Evolutionary conservation across 2,113 vertebrate species (phyloP), one percentile per base, ranked within the genome.

Genomic region (Melanerpes aurifrons): DNA sequence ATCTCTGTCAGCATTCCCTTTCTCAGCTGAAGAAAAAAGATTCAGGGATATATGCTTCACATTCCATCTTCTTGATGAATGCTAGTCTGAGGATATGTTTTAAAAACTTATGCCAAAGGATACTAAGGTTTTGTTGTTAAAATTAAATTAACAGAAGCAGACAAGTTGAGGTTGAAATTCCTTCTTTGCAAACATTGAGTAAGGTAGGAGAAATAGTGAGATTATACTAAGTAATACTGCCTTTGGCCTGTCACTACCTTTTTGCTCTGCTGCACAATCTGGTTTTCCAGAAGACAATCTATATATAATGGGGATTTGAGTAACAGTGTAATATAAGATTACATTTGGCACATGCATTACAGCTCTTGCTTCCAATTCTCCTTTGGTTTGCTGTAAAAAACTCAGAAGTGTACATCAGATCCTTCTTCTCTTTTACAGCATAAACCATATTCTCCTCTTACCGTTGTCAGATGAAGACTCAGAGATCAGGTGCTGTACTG

Each of bases 261-360:
- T 93, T 87, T 68, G 35, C 48, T 88, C 50, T 77, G 73, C 84
- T 87, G 66, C 37, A 53, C n/a, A 62, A 86, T 29, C 37, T 86
- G 40, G 87, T 94, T 92, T 84, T 82, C 50, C 81, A 85, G 78
- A 40, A 95, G 75, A 67, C 59, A 89, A 71, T 91, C 73, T 86
- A 77, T 76, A 81, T 48, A 95, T 66, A 78, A 84, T 31, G 40
- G 79, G 87, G 70, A 95, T 95, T 96, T 95, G 75, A 88, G 75
- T 91, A 92, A 74, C 43, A 82, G 73, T 82, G 80, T 87, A 96
- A 95, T 74, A 79, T 90, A 90, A 90, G 87, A 96, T 97, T 96
- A 89, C 76, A 95, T 92, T 95, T 96, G 95, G 89, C 87, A 92
- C 78, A 93, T 94, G 82, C 86, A 95, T 96, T 96, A 94, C 25